Percentiles rank a stretch among this genome's conserved stretches.
Conservation (phyloP, 2,888 invertebrate genomes). For the Sphecodes monilicornis region DNA sequence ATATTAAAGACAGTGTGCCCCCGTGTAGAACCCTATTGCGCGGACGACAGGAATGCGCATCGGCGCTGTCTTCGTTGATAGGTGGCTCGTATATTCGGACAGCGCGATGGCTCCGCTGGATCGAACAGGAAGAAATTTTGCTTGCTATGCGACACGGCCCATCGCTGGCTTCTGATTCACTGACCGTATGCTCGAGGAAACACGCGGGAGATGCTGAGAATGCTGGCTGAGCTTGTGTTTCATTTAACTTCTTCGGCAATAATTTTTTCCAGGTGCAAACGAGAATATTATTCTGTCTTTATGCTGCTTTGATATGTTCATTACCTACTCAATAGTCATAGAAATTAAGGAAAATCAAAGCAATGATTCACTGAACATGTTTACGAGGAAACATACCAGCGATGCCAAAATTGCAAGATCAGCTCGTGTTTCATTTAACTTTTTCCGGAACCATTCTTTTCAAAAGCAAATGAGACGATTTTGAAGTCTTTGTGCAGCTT, state of each 20-base stretch:
- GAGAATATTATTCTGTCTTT: background rate
- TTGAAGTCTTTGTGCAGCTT: background rate
- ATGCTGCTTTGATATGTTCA: no score
- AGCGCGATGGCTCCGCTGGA: slow-evolving; percentile 34
- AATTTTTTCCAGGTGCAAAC: background rate
- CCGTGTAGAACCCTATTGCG: slow-evolving; percentile 49
- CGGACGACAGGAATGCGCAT: slow-evolving; percentile 65
- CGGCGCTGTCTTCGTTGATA: slow-evolving; percentile 37
- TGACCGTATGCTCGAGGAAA: slow-evolving; percentile 7
- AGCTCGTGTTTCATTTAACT: no score
- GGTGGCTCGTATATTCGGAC: slow-evolving; percentile 72
- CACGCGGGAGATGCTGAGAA: background rate
- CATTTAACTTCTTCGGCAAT: background rate
- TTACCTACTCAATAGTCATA: no score
- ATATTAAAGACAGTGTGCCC: slow-evolving; percentile 75
- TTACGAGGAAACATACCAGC: no score
- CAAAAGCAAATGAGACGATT: background rate
- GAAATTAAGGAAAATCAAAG: no score
- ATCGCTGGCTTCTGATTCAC: slow-evolving; percentile 34
- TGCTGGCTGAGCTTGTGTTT: background rate
- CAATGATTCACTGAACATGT: no score
- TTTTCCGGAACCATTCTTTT: no score
- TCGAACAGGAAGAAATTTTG: slow-evolving; percentile 60
- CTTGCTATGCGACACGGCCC: slow-evolving; percentile 44
- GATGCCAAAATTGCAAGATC: no score